Conservation (phyloP, 2,888 invertebrate species). For the Pardosa pseudoannulata region DNA sequence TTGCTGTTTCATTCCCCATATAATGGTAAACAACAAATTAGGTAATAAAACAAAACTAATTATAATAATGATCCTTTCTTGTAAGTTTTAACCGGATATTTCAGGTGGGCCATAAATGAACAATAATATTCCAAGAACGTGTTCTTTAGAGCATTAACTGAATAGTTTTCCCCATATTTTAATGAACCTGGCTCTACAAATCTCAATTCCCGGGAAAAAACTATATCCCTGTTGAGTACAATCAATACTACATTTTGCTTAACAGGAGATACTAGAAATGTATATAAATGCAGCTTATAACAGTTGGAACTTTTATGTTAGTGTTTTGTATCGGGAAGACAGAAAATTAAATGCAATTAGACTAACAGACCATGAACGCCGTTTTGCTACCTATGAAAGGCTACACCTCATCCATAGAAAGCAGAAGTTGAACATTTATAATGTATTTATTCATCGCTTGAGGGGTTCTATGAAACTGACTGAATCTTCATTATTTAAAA, state of each 20-base stretch:
- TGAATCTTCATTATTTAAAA: background rate
- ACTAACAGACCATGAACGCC: constrained; percentile 22
- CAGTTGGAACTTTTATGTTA: background rate
- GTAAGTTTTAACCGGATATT: background rate
- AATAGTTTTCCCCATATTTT: too few species aligned
- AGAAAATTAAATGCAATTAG: constrained; percentile 26
- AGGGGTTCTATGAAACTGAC: background rate
- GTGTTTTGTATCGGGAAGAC: constrained; percentile 11
- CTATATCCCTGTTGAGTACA: background rate
- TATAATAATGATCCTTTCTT: background rate
- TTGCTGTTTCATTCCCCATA: too few species aligned
- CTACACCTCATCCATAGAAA: background rate
- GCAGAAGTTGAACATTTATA: background rate
- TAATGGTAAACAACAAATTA: background rate
- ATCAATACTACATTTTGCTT: background rate
- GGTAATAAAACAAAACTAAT: background rate
- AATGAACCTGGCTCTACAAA: background rate
- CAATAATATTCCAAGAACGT: background rate
- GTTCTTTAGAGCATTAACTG: too few species aligned
- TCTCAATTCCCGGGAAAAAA: background rate
- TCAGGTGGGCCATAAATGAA: background rate
- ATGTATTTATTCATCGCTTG: background rate
- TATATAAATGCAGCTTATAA: background rate
- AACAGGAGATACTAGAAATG: background rate
- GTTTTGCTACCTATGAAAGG: background rate